Evolutionary conservation across 2,888 invertebrate genomes (phyloP).

Genomic region (Physocephala rufipes): DNA sequence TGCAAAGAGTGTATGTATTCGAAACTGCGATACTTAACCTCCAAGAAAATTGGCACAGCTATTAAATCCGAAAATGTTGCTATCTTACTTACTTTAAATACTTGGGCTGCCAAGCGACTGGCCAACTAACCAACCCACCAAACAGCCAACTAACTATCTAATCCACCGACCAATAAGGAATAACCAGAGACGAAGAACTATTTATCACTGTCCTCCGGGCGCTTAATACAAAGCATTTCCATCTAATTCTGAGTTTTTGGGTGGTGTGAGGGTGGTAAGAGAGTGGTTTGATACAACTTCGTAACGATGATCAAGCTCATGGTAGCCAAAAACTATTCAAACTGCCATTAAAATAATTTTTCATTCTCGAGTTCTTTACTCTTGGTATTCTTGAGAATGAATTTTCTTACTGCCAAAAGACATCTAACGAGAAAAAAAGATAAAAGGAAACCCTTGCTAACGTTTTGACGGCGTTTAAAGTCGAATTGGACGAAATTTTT

Average conservation of each 20-base stretch:
- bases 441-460: background rate
- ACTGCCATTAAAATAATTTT: constrained; percentile 36
- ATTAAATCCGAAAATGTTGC: background rate
- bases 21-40: constrained; percentile 14
- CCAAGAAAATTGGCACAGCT: background rate
- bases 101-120: background rate
- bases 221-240: background rate
- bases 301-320: no score
- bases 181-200: constrained; percentile 7
- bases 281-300: no score
- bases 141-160: background rate
- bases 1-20: background rate
- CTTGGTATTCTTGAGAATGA: constrained; percentile 7
- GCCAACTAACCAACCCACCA: background rate
- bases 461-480: constrained; percentile 9
- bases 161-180: background rate
- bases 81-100: background rate
- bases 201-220: constrained; percentile 28
- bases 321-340: constrained; percentile 32
- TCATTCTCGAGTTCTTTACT: constrained; percentile 25
- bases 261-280: no score
- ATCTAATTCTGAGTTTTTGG: background rate
- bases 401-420: background rate
- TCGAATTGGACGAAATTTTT: constrained; percentile 10
- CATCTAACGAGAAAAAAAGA: background rate